A percentile compares a stretch with the other conserved stretches of the same genome.
Evolutionary conservation across 2,797 vertebrate species (phyloP).

Genomic region (Sebastes miniatus): DNA sequence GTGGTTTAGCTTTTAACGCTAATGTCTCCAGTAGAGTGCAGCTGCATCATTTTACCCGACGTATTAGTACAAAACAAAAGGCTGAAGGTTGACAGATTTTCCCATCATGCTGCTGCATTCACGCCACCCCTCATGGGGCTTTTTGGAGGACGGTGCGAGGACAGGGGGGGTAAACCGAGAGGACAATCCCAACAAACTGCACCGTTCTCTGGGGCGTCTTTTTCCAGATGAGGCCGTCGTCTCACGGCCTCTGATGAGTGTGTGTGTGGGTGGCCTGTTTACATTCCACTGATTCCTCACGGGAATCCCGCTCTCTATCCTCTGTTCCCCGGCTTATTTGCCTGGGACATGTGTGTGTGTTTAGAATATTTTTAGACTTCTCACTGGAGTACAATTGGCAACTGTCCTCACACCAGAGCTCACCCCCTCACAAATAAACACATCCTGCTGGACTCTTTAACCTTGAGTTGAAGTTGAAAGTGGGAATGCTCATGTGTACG

Average conservation of each 20-base stretch:
- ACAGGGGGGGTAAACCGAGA: conserved; percentile 31
- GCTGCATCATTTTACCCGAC: conserved; percentile 8
- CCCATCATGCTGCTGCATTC: conserved; percentile 51
- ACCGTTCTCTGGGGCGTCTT: conserved; percentile 43
- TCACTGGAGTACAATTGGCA: conserved; percentile 35
- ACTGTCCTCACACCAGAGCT: conserved; percentile 28
- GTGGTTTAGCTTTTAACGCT: neutral
- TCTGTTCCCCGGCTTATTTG: conserved; percentile 28
- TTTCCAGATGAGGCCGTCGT: conserved; percentile 57
- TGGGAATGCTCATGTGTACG: neutral
- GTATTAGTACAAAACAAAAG: conserved; percentile 21
- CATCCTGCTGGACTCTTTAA: conserved; percentile 41
- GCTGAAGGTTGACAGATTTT: conserved; percentile 41
- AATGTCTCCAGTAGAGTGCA: neutral
- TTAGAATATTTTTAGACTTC: conserved; percentile 52
- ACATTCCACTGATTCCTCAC: conserved; percentile 68
- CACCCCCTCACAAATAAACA: conserved; percentile 31
- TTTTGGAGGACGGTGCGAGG: conserved; percentile 12
- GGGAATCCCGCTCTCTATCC: conserved; percentile 50
- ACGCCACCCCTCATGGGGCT: conserved; percentile 19
- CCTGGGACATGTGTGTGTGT: conserved; percentile 6
- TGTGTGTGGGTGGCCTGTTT: conserved; percentile 60
- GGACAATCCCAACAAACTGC: conserved; percentile 46
- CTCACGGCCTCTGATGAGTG: conserved; percentile 44
- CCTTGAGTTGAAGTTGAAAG: conserved; percentile 1